These are phyloP conservation scores for Ephydatia muelleri DNA, from an alignment of 37 sponge, comb jelly and placozoan species.

Conservation along the genomic window DNA sequence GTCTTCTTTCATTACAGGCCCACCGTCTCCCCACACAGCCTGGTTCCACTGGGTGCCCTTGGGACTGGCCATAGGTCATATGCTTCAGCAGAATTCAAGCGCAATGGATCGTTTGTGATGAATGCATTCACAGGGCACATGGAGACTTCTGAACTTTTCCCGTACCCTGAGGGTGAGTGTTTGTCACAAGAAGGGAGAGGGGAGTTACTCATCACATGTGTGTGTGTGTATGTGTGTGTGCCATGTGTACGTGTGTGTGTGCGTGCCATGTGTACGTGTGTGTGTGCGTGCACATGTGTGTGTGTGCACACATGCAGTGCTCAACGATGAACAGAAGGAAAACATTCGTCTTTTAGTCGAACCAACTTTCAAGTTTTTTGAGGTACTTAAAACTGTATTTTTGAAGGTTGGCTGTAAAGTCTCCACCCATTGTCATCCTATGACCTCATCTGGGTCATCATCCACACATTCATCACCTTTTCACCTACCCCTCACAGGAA, in stretches of 20 bases:
- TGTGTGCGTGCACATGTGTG: neutral
- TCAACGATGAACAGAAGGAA: slow-evolving; percentile 86
- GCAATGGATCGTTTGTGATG: slow-evolving; percentile 90
- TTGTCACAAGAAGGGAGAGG: neutral
- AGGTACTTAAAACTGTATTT: slow-evolving; percentile 51
- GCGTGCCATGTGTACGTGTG: neutral
- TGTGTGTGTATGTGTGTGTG: slow-evolving; percentile 11
- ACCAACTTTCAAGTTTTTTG: slow-evolving; percentile 87
- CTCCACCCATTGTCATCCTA: neutral
- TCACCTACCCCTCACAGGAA: slow-evolving; percentile 50
- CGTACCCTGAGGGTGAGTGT: slow-evolving; percentile 89
- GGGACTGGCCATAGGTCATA: neutral
- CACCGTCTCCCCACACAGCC: neutral
- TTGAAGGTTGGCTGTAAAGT: neutral
- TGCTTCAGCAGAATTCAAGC: neutral
- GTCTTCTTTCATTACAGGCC: neutral
- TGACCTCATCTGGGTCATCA: neutral
- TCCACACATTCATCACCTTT: too few species aligned
- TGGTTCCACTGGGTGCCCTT: neutral
- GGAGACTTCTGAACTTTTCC: slow-evolving; percentile 91
- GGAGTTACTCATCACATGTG: neutral
- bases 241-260: neutral
- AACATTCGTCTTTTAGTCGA: slow-evolving; percentile 86
- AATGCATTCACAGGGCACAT: slow-evolving; percentile 86
- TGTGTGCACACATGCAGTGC: slow-evolving; percentile 29